Conservation (phyloP, 2,797 vertebrate genomes). For the Luscinia megarhynchos region DNA sequence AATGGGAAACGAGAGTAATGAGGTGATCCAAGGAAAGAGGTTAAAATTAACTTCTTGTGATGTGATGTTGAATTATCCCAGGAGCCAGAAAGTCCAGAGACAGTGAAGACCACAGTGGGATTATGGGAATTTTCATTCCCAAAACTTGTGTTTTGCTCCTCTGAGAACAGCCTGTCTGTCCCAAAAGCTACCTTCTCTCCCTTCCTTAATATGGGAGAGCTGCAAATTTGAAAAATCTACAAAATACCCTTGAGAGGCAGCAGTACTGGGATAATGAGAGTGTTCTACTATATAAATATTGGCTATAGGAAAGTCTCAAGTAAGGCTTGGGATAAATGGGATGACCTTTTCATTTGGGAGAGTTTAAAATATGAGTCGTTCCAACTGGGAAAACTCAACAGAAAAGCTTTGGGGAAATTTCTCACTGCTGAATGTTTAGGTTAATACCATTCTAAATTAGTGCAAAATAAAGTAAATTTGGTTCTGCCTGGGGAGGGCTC, state of each 20-base stretch:
- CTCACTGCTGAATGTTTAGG: background rate
- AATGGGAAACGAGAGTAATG: background rate
- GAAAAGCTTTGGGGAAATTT: conserved; percentile 7
- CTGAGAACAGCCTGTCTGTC: background rate
- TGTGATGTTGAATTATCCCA: background rate
- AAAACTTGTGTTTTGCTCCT: background rate
- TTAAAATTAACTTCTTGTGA: background rate
- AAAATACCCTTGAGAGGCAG: background rate
- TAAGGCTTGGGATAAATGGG: background rate
- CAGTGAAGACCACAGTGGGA: background rate
- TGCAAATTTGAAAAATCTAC: background rate
- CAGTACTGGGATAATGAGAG: background rate
- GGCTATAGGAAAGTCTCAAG: background rate
- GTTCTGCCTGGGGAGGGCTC: background rate
- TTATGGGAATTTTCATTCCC: background rate
- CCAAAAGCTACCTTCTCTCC: background rate
- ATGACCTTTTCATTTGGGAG: conserved; percentile 18
- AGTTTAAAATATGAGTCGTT: background rate
- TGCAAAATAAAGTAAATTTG: conserved; percentile 7
- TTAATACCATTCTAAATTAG: background rate
- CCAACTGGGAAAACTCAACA: background rate
- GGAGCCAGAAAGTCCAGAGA: background rate
- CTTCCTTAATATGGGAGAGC: background rate
- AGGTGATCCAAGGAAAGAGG: background rate
- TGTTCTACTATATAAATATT: conserved; percentile 14